Conservation (phyloP, 2,888 invertebrate genomes). For the Encarsia formosa region DNA sequence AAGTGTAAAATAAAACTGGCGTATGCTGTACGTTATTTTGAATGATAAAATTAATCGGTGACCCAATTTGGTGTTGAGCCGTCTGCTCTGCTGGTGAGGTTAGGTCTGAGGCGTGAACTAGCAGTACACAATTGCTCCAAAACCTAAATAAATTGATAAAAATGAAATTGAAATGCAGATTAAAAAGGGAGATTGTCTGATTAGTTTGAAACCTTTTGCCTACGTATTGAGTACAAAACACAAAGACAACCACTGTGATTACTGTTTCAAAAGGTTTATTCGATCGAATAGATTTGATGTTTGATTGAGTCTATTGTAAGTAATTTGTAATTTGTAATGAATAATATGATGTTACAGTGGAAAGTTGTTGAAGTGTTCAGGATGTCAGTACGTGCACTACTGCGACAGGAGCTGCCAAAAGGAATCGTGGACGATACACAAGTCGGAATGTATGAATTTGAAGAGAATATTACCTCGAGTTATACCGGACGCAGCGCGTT, state of each 20-base stretch:
- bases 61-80: no score
- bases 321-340: not conserved
- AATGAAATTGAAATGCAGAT: conserved; percentile 23
- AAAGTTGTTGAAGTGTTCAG: conserved; percentile 75
- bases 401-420: conserved; percentile 78
- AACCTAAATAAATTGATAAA: no score
- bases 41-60: no score
- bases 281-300: not conserved
- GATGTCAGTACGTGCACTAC: conserved; percentile 78
- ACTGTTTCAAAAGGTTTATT: conserved; percentile 24
- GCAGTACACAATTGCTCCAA: no score
- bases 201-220: conserved; percentile 26
- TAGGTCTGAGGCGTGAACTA: no score
- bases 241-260: conserved; percentile 24
- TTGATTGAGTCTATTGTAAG: not conserved
- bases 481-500: conserved; percentile 77
- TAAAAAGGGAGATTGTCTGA: conserved; percentile 25
- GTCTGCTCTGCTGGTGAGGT: no score
- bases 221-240: conserved; percentile 26
- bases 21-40: no score
- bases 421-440: conserved; percentile 77
- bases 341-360: conserved; percentile 55
- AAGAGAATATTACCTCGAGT: conserved; percentile 67
- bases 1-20: no score
- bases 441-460: conserved; percentile 75